Evolutionary conservation across 2,113 vertebrate species (phyloP).

Genomic region (Bubo bubo): DNA sequence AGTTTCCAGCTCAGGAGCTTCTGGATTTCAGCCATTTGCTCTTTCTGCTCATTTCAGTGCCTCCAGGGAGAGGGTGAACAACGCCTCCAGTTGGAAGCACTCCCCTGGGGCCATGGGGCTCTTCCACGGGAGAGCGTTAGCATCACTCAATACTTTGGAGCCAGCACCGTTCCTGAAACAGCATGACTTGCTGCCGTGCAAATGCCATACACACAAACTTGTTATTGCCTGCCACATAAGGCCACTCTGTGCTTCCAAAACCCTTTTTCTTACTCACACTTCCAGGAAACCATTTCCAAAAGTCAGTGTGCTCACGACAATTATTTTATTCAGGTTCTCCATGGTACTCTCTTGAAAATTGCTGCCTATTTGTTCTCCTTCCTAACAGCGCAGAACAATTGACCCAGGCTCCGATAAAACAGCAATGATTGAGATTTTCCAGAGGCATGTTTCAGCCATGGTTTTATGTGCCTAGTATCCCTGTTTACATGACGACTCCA

Average conservation of each 20-base stretch:
- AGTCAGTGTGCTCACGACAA: neutral
- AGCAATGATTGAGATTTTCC: neutral
- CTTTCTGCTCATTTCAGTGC: neutral
- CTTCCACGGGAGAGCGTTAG: neutral
- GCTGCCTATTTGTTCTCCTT: neutral
- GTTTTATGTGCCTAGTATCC: conserved; percentile 11
- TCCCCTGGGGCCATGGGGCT: accelerated
- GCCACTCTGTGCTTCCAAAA: neutral
- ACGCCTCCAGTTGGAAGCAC: accelerated
- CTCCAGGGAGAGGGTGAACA: neutral
- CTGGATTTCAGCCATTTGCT: neutral
- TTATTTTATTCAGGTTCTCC: neutral
- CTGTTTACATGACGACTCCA: conserved; percentile 22
- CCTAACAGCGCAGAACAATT: neutral
- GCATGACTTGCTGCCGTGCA: neutral
- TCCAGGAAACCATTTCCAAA: neutral
- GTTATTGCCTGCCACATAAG: neutral
- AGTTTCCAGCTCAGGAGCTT: neutral
- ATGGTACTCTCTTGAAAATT: neutral
- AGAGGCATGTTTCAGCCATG: neutral
- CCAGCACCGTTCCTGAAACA: neutral
- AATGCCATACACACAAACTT: neutral
- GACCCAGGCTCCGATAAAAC: neutral
- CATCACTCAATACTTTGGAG: neutral
- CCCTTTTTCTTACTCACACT: neutral